Evolutionary conservation across 2,888 invertebrate genomes (phyloP).

Genomic region (Pterostichus niger): DNA sequence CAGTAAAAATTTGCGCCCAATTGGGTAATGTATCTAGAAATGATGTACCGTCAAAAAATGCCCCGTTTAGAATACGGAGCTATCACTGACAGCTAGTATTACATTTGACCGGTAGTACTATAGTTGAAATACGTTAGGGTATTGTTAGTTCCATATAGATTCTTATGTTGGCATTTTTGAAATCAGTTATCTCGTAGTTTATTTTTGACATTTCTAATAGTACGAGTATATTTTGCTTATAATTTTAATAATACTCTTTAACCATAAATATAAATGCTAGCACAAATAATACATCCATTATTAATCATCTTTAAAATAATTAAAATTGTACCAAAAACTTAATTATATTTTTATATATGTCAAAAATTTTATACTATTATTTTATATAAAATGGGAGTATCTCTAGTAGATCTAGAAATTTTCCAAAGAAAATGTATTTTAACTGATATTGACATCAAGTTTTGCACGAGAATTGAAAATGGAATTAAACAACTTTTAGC

Average conservation of each 20-base stretch:
- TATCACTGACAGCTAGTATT: too few relatives aligned
- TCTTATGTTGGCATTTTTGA: background rate
- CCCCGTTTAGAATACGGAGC: too few relatives aligned
- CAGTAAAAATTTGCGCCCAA: too few relatives aligned
- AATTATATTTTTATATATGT: background rate
- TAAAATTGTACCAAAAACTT: too few relatives aligned
- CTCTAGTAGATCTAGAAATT: constrained; percentile 70
- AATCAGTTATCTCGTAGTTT: too few relatives aligned
- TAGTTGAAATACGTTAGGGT: too few relatives aligned
- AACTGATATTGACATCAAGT: constrained; percentile 74
- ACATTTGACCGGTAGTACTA: too few relatives aligned
- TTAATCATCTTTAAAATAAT: background rate
- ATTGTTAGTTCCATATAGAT: too few relatives aligned
- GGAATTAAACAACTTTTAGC: constrained; percentile 76
- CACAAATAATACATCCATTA: background rate
- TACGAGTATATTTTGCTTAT: background rate
- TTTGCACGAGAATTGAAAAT: constrained; percentile 75
- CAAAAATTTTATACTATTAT: too few relatives aligned
- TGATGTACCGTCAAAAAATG: too few relatives aligned
- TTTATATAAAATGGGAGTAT: constrained; percentile 59
- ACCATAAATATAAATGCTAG: background rate
- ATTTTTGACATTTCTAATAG: background rate
- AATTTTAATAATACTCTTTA: background rate
- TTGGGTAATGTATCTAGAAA: too few relatives aligned
- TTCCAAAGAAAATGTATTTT: constrained; percentile 75